These are phyloP conservation scores for Potamilus streckersoni DNA, from an alignment of 1,140 invertebrate species.

Conservation along the genomic window DNA sequence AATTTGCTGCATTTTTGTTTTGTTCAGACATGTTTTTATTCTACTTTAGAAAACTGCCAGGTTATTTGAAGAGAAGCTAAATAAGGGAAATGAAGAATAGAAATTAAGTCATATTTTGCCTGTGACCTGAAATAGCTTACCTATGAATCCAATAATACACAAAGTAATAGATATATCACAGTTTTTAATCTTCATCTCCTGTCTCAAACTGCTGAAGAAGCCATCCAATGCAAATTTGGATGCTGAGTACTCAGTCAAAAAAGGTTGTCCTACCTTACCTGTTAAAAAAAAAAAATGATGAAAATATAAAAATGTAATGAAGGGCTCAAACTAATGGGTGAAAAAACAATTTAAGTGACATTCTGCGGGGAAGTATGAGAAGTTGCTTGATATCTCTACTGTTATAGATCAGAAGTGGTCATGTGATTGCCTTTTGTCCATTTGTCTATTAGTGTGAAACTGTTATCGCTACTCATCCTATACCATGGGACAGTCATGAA, in stretches of 20 bases:
- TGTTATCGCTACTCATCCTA: too few relatives aligned
- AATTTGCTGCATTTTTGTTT: neutral
- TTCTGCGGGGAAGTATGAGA: too few relatives aligned
- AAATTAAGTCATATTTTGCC: neutral
- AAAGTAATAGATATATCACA: slow-evolving; percentile 59
- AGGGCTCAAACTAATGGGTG: neutral
- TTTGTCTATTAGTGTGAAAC: too few relatives aligned
- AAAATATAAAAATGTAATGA: neutral
- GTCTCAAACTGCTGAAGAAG: slow-evolving; percentile 56
- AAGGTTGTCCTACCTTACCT: slow-evolving; percentile 59
- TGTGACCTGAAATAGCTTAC: slow-evolving; percentile 35
- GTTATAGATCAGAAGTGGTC: too few relatives aligned
- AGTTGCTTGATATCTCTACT: too few relatives aligned
- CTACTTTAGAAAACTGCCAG: neutral
- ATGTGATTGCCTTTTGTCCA: too few relatives aligned
- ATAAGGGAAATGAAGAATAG: neutral
- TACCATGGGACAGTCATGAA: too few relatives aligned
- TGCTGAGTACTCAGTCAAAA: slow-evolving; percentile 50
- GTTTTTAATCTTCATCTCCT: slow-evolving; percentile 45
- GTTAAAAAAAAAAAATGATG: slow-evolving; percentile 12
- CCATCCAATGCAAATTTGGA: slow-evolving; percentile 63
- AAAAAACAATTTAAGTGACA: too few relatives aligned
- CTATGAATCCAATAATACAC: slow-evolving; percentile 58
- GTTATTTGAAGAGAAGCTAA: neutral
- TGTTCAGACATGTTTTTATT: neutral